A percentile compares a stretch with the other conserved stretches of the same genome.
These are phyloP conservation scores for Pangasius larnaudii DNA, from an alignment of 2,797 vertebrate genomes.

Conservation along the genomic window DNA sequence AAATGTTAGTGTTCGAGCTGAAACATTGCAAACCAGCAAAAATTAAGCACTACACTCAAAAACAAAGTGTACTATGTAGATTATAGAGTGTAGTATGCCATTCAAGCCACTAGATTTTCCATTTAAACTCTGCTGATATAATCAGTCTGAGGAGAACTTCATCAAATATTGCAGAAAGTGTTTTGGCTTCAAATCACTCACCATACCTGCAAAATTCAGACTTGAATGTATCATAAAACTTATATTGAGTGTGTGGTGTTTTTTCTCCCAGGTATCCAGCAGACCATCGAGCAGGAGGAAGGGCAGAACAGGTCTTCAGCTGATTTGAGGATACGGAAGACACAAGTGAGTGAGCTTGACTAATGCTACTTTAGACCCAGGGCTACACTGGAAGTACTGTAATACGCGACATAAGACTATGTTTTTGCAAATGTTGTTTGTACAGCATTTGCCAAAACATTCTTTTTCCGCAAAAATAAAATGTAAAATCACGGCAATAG, in stretches of 20 bases:
- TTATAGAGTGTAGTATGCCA: neutral
- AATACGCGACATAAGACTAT: neutral
- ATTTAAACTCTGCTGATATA: neutral
- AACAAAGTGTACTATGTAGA: neutral
- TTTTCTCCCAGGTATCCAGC: constrained; percentile 85
- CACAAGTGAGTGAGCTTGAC: constrained; percentile 80
- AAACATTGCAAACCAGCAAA: neutral
- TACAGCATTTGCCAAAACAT: too few relatives aligned
- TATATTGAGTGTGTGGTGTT: neutral
- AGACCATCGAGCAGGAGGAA: constrained; percentile 94
- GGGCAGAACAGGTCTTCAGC: constrained; percentile 89
- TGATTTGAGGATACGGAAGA: constrained; percentile 95
- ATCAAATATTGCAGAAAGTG: neutral
- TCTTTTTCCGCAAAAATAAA: neutral
- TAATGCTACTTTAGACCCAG: neutral
- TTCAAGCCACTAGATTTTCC: neutral
- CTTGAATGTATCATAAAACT: neutral
- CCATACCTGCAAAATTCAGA: neutral
- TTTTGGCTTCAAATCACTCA: neutral
- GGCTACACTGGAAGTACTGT: neutral
- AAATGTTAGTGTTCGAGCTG: neutral
- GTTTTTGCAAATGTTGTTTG: neutral
- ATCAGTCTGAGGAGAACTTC: neutral
- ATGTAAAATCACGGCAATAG: neutral
- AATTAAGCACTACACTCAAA: neutral